phyloP scores from a whole-genome alignment of 2,797 vertebrate species.

The Micromesistius poutassou region DNA sequence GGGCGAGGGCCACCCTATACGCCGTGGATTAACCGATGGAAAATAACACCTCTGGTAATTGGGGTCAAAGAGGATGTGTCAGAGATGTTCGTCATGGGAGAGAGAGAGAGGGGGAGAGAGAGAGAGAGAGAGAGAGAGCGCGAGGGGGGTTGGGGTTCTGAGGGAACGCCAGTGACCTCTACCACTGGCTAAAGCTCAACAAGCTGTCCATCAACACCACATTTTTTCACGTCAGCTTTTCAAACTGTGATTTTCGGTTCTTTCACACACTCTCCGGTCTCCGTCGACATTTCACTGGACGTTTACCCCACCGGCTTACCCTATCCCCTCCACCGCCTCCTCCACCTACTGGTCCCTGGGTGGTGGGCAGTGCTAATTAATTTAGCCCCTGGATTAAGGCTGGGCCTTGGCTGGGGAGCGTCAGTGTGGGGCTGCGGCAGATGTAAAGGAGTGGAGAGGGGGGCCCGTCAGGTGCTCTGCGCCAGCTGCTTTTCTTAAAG shows the following conservation, averaged over 20 bases:
- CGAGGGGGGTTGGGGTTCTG: slow-evolving; percentile 22
- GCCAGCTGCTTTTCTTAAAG: slow-evolving; percentile 60
- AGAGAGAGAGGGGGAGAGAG: too few relatives aligned
- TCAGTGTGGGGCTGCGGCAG: slow-evolving; percentile 44
- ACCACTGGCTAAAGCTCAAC: slow-evolving; percentile 42
- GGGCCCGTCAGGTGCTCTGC: slow-evolving; percentile 52
- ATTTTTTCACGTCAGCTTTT: neutral
- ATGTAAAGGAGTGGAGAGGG: slow-evolving; percentile 43
- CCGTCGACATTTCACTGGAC: neutral
- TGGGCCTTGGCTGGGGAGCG: slow-evolving; percentile 37
- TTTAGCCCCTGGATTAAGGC: slow-evolving; percentile 56
- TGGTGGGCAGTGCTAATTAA: slow-evolving; percentile 54
- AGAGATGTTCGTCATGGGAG: slow-evolving; percentile 61
- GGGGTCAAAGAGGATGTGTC: slow-evolving; percentile 69
- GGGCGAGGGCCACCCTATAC: slow-evolving; percentile 40
- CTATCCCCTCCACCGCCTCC: slow-evolving; percentile 19
- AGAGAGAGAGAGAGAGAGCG: too few relatives aligned
- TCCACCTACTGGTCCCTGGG: slow-evolving; percentile 15
- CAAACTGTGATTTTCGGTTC: neutral
- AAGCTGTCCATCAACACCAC: slow-evolving; percentile 37
- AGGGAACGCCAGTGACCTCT: slow-evolving; percentile 29
- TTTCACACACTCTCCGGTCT: neutral
- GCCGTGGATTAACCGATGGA: slow-evolving; percentile 63
- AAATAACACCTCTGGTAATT: slow-evolving; percentile 72
- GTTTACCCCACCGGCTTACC: neutral